Evolutionary conservation across 2,888 invertebrate species (phyloP), one percentile per base, ranked within the genome.

Genomic region (Tipula helvola): DNA sequence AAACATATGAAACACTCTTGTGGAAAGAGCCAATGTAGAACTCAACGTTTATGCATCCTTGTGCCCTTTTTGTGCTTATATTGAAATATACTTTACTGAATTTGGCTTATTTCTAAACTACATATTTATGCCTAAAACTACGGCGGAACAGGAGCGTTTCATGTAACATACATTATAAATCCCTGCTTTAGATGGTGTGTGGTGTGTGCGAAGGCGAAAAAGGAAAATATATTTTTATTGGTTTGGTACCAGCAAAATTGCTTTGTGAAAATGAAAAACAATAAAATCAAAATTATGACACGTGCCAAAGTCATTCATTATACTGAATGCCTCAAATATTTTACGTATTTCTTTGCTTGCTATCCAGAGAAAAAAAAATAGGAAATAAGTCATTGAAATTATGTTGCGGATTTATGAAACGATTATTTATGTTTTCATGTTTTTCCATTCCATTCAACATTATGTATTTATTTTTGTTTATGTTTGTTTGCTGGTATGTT

Each of bases 231-330:
- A 13, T 71, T 71, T 71, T 71, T 71, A 28, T 71, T 71, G 28
- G 71, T 28, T 71, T 71, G 71, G 71, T 28, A 71, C 71, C 71
- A 71, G 2, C 10, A 71, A 71, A 71, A 71, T 52, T 52, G 16
- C 16, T 52, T 52, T 52, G 52, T 52, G 52, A n/a, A 52, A 52
- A 52, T 52, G 52, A 71, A 71, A 71, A 71, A 71, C 28, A 71
- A 71, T 71, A 71, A 71, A 71, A 71, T 71, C 71, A 71, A 71
- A 71, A 71, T 71, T 71, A 71, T 71, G 71, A 71, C 71, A 71
- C 71, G 71, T 71, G 71, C 71, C 71, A 28, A 71, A 71, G 28
- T 71, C 71, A 71, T 71, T 71, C 71, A 71, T 71, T 71, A 71
- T 71, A 71, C 10, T 71, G 71, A 71, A 71, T 71, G 71, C 71